Conservation (phyloP, 2,113 vertebrate genomes). For the Ctenodactylus gundi region DNA sequence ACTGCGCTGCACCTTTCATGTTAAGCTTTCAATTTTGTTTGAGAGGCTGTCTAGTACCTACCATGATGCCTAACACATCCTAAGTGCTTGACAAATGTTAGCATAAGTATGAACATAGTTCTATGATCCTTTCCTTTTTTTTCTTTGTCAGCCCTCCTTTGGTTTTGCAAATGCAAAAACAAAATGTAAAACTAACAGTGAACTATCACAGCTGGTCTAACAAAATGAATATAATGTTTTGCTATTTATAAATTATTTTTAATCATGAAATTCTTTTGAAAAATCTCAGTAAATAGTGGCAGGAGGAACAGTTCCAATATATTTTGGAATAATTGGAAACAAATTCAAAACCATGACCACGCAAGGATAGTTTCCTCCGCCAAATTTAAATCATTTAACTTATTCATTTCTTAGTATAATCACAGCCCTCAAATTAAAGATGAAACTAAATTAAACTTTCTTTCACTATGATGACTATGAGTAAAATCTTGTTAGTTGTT, state of each 20-base stretch:
- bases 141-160: neutral
- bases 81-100: neutral
- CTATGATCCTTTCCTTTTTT: constrained; percentile 22
- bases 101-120: neutral
- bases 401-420: neutral
- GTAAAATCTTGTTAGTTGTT: neutral
- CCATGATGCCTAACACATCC: neutral
- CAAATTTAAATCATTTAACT: constrained; percentile 35
- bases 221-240: constrained; percentile 37
- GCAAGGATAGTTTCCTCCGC: neutral
- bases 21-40: neutral
- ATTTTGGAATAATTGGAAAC: constrained; percentile 39
- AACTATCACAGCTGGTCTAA: constrained; percentile 32
- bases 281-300: constrained; percentile 50
- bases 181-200: constrained; percentile 36
- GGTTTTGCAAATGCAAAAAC: constrained; percentile 41
- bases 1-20: neutral
- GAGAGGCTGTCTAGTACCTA: neutral
- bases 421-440: constrained; percentile 18
- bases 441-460: constrained; percentile 31
- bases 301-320: constrained; percentile 28
- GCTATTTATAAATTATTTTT: constrained; percentile 51
- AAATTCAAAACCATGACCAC: constrained; percentile 29
- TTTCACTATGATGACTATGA: neutral
- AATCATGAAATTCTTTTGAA: constrained; percentile 45